Conservation (phyloP, 2,113 vertebrate genomes). For the Pardalotus punctatus region DNA sequence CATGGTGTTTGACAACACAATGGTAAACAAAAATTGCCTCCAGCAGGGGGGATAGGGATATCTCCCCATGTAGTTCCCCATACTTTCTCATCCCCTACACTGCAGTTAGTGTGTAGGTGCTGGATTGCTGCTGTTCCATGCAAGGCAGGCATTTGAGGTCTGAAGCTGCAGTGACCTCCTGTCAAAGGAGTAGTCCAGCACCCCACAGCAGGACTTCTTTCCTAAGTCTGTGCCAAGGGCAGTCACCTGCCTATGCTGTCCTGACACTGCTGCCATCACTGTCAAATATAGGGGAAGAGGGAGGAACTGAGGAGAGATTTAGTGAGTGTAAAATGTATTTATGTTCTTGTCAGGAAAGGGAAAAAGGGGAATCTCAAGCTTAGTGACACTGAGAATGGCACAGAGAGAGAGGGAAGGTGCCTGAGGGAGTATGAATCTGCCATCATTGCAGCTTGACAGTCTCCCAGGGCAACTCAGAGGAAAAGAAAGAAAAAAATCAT, state of each 20-base stretch:
- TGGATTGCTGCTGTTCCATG: not conserved
- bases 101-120: not conserved
- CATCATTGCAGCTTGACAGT: not conserved
- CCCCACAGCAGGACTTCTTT: accelerated
- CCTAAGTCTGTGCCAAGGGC: not conserved
- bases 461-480: not conserved
- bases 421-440: not conserved
- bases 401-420: not conserved
- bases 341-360: not conserved
- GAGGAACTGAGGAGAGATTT: not conserved
- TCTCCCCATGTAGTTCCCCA: not conserved
- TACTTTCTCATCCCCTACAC: not conserved
- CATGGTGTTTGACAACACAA: not conserved
- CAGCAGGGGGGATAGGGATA: not conserved
- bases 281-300: not conserved
- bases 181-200: not conserved
- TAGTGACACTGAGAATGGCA: not conserved
- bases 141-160: not conserved
- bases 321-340: not conserved
- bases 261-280: not conserved
- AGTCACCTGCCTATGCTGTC: not conserved
- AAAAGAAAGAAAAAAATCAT: not conserved
- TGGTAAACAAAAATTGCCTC: not conserved
- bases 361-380: not conserved
- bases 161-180: not conserved